A percentile compares a stretch with the other conserved stretches of the same genome.
These are phyloP conservation scores for Myiozetetes cayanensis DNA, from an alignment of 2,113 vertebrate species.

Conservation along the genomic window DNA sequence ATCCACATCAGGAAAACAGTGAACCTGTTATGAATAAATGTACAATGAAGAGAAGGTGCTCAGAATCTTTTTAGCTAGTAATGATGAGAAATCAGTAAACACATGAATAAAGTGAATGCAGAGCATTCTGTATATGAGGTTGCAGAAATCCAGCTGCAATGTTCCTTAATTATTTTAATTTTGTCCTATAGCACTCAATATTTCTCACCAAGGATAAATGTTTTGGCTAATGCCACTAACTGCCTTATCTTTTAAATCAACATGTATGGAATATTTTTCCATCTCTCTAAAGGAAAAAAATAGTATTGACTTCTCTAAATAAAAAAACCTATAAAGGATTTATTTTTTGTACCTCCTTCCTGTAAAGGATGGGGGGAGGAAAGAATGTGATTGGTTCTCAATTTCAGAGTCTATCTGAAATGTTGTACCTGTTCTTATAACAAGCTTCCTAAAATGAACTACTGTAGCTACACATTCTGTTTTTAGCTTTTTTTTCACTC, in stretches of 20 bases:
- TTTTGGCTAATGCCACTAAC: neutral
- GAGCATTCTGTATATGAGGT: neutral
- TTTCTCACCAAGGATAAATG: neutral
- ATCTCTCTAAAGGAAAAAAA: neutral
- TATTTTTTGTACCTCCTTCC: neutral
- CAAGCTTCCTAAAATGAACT: neutral
- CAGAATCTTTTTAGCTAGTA: neutral
- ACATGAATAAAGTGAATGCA: neutral
- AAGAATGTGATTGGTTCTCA: neutral
- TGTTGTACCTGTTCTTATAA: neutral
- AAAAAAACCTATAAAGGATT: neutral
- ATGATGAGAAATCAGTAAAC: neutral
- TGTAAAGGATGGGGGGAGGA: rapidly evolving
- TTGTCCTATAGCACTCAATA: neutral
- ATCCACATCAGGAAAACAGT: neutral
- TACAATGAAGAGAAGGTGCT: slow-evolving; percentile 16
- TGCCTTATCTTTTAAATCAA: neutral
- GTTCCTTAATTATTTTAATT: neutral
- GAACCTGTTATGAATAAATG: neutral
- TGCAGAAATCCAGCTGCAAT: neutral
- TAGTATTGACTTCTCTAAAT: neutral
- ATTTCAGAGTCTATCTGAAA: neutral
- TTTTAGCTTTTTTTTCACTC: neutral
- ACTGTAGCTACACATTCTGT: neutral
- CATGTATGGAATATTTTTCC: neutral